Conservation (phyloP, 2,888 invertebrate genomes). For the Halictus quadricinctus region DNA sequence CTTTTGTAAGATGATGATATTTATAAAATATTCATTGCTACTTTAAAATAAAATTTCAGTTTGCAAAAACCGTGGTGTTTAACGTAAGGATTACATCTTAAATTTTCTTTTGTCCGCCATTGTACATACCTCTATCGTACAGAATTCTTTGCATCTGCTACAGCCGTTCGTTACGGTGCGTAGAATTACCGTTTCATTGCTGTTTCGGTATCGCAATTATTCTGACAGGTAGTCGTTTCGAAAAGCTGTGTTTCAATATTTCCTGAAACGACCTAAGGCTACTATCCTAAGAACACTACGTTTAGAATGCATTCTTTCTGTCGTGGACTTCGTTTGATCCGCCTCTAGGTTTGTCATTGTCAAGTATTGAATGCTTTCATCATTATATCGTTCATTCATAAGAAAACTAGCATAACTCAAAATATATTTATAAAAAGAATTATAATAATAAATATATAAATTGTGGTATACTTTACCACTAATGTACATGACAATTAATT, state of each 20-base stretch:
- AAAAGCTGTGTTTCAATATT: neutral
- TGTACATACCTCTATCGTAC: neutral
- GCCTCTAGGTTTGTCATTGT: no score
- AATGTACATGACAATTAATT: no score
- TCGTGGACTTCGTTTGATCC: neutral
- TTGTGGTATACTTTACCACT: no score
- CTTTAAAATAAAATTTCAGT: neutral
- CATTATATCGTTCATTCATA: no score
- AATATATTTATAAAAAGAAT: no score
- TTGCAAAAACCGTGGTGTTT: neutral
- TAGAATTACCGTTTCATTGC: constrained; percentile 6
- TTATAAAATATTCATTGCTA: neutral
- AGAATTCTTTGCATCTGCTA: neutral
- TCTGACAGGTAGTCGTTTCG: neutral
- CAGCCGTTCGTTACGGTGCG: constrained; percentile 5
- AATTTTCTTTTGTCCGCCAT: neutral
- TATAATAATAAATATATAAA: no score
- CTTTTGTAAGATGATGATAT: neutral
- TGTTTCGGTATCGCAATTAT: constrained; percentile 2
- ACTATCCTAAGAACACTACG: neutral
- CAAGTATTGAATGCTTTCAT: no score
- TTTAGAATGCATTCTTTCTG: neutral
- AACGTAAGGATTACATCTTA: neutral
- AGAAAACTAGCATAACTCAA: no score
- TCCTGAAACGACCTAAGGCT: neutral